Evolutionary conservation across 2,113 vertebrate species (phyloP).

Genomic region (Scortum barcoo): DNA sequence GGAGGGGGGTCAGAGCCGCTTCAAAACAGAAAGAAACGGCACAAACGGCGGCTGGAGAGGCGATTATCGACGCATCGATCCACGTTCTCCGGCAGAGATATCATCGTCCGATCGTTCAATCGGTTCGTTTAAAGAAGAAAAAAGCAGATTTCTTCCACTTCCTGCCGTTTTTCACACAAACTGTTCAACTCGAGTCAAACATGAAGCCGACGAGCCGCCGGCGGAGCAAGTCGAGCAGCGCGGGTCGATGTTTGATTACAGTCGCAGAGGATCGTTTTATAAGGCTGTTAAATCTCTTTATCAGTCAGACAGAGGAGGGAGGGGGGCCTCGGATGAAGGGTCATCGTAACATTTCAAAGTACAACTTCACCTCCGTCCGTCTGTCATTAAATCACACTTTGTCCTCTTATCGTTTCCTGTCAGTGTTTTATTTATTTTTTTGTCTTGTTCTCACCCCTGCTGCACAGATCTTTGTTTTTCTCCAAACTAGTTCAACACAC

Average conservation of each 20-base stretch:
- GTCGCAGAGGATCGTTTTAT: no score
- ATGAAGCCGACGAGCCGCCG: background rate
- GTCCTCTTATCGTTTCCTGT: no score
- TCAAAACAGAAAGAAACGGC: constrained; percentile 32
- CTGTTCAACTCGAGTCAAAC: background rate
- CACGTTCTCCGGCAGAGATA: constrained; percentile 4
- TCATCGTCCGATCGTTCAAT: constrained; percentile 2
- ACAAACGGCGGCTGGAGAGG: constrained; percentile 47
- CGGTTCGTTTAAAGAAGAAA: background rate
- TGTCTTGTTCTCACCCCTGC: background rate
- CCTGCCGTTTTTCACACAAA: background rate
- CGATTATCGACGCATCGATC: constrained; percentile 55
- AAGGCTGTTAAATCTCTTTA: constrained; percentile 62
- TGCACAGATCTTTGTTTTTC: no score
- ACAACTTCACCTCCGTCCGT: background rate
- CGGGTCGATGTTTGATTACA: no score
- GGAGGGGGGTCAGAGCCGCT: constrained; percentile 20
- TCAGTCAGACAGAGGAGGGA: constrained; percentile 46
- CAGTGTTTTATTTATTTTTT: no score
- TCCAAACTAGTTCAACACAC: background rate
- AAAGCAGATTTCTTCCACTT: background rate
- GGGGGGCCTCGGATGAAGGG: constrained; percentile 15
- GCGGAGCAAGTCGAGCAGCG: background rate
- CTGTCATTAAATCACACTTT: background rate
- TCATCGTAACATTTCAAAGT: constrained; percentile 54